Base-by-base conservation (phyloP, 2,113 vertebrate genomes). In the Sceloporus undulatus region DNA sequence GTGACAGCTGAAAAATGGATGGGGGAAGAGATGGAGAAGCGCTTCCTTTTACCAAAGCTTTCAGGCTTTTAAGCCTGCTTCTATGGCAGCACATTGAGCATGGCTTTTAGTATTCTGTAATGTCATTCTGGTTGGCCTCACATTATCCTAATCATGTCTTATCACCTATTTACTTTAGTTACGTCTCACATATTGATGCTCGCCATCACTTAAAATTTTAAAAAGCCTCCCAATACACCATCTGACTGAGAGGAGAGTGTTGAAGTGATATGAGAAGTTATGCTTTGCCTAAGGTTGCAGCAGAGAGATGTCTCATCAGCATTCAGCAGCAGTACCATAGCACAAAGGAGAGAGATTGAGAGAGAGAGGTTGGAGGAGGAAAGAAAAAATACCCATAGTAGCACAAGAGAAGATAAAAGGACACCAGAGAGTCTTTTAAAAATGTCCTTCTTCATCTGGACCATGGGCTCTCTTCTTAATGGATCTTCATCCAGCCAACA, bases 361-460 rank as follows among this genome's bases (percentile, higher is more conserved):
- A 34, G 78, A 8, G 27, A 29, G 40, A 19, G 62, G 18, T 13
- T 38, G 56, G 75, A 7, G 40, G 29, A 66, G 27, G 4, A 29
- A 29, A 16, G 40, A 27, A 54, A 34, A 8, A 40, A 74, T 38
- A 89, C 88, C 88, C 90, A 87, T 70, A 90, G 90, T 92, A 89
- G 88, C 92, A 85, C 68, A 87, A 89, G 87, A 94, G 88, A 86
- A 91, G 42, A 79, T 94, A 89, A 95, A 95, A 92, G 94, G 88
- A 90, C 48, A 85, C 56, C 19, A 81, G 84, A 42, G 74, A 96
- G 54, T 73, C 34, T 93, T 25, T 80, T 93, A 90, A 79, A 86
- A 95, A 94, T 90, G 52, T 84, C 84, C 73, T 84, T 90, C 68
- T 83, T 82, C 38, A 34, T 86, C 87, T 91, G 78, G 81, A 91